Percentiles rank a stretch among this genome's conserved stretches.
Evolutionary conservation across 2,888 invertebrate genomes (phyloP).

Genomic region (Brachypalpus laphriformis): DNA sequence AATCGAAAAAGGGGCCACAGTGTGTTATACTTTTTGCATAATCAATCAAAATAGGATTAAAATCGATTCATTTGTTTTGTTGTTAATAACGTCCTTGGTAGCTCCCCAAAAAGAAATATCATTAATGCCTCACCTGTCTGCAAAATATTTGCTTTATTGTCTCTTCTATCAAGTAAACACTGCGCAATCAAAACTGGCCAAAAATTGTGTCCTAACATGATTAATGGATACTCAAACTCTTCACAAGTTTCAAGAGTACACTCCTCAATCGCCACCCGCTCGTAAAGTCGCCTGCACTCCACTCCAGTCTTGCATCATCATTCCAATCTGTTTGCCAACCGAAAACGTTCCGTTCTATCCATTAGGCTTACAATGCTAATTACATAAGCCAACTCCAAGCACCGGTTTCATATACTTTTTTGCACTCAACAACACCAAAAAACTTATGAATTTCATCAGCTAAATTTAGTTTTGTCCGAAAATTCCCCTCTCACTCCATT

Average conservation of each 20-base stretch:
- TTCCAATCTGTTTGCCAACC: conserved; percentile 3
- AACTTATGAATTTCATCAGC: conserved; percentile 54
- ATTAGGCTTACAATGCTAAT: conserved; percentile 57
- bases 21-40: no score
- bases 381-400: conserved; percentile 39
- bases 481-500: conserved; percentile 25
- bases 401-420: conserved; percentile 28
- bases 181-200: neutral
- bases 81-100: no score
- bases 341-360: conserved; percentile 31
- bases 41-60: no score
- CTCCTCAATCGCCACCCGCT: neutral
- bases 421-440: conserved; percentile 15
- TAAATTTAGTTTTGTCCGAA: conserved; percentile 39
- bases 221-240: conserved; percentile 9
- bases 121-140: neutral
- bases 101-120: neutral
- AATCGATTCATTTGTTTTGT: no score
- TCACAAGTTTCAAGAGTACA: neutral
- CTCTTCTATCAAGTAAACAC: neutral
- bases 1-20: no score
- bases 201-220: neutral
- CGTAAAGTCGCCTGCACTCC: no score
- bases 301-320: conserved; percentile 23
- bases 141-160: neutral